Evolutionary conservation across 2,797 vertebrate genomes (phyloP).

Genomic region (Alcedo quadribrachys): DNA sequence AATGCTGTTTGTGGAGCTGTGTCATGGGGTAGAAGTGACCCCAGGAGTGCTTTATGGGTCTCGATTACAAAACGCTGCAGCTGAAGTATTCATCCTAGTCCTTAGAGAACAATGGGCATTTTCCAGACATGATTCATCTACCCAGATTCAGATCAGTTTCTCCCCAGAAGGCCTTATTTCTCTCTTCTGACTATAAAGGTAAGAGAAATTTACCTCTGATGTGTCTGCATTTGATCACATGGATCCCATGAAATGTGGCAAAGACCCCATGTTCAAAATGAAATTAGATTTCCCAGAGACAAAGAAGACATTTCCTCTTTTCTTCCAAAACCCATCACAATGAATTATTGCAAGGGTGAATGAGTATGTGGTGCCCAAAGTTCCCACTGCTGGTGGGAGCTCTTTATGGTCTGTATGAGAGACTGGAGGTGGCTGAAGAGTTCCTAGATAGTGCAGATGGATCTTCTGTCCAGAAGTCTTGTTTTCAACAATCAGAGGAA

Average conservation of each 20-base stretch:
- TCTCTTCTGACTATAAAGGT: neutral
- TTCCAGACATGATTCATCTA: conserved; percentile 25
- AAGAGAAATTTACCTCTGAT: neutral
- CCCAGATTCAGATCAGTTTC: conserved; percentile 11
- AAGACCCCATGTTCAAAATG: neutral
- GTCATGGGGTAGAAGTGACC: neutral
- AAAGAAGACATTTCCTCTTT: neutral
- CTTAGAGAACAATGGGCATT: neutral
- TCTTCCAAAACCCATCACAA: neutral
- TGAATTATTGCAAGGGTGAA: neutral
- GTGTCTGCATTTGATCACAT: neutral
- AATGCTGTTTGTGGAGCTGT: neutral
- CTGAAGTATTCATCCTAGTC: neutral
- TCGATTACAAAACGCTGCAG: conserved; percentile 2
- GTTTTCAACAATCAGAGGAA: neutral
- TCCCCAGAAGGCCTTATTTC: conserved; percentile 29
- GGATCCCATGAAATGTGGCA: neutral
- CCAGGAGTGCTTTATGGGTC: neutral
- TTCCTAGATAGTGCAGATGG: neutral
- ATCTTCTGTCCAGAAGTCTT: neutral
- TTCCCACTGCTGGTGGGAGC: neutral
- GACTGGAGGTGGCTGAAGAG: neutral
- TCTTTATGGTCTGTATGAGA: neutral
- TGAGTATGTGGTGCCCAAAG: fast-evolving
- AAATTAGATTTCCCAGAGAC: neutral